phyloP scores from a whole-genome alignment of 2,888 invertebrate genomes.

The Epistrophella euchroma region DNA sequence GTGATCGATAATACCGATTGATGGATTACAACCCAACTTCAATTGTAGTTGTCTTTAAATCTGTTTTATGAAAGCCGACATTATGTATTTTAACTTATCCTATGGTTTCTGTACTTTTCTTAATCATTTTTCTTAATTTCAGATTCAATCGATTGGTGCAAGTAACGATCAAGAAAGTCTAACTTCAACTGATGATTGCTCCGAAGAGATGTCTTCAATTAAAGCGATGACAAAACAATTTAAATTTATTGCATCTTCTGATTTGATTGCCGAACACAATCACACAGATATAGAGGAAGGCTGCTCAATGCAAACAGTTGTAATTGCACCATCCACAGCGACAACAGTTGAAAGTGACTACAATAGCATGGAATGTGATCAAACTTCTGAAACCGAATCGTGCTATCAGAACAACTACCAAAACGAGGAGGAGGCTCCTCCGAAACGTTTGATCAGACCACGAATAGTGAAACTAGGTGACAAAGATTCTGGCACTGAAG shows the following conservation, averaged over 20 bases:
- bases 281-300: conserved; percentile 39
- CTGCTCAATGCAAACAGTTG: conserved; percentile 63
- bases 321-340: conserved; percentile 80
- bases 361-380: conserved; percentile 86
- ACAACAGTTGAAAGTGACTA: conserved; percentile 79
- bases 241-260: conserved; percentile 80
- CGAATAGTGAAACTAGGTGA: conserved; percentile 77
- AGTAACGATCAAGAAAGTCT: conserved; percentile 68
- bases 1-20: too few species aligned
- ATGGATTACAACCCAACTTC: too few species aligned
- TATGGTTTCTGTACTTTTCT: too few species aligned
- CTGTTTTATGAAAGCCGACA: too few species aligned
- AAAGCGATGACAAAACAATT: conserved; percentile 81
- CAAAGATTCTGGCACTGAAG: conserved; percentile 84
- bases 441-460: conserved; percentile 66
- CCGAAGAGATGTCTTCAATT: conserved; percentile 80
- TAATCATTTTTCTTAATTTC: conserved; percentile 1
- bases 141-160: conserved; percentile 62
- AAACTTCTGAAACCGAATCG: conserved; percentile 86
- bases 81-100: too few species aligned
- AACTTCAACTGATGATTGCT: conserved; percentile 76
- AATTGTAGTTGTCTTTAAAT: too few species aligned
- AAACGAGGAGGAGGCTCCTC: conserved; percentile 19
- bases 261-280: conserved; percentile 81
- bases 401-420: conserved; percentile 78